Base-by-base conservation (phyloP, 2,113 vertebrate species). In the Equus quagga region DNA sequence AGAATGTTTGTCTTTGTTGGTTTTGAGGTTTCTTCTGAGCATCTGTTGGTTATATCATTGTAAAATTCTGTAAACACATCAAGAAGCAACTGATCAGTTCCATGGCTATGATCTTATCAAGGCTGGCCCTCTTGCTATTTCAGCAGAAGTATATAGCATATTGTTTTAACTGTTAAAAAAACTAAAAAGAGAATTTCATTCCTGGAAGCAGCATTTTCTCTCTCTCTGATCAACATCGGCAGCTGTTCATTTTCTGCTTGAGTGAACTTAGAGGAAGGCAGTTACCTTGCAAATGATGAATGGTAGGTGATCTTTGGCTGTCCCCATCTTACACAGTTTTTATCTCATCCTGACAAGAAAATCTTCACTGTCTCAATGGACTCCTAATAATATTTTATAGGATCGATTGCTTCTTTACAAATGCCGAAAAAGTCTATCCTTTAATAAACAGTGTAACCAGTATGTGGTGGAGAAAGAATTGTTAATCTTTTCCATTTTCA, bases 231-330 rank as follows among this genome's bases (percentile, higher is more conserved):
- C 97, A 95, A 86, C 98, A 97, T 87, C 99, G 99, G 98, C 99
- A 99, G 99, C 99, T 99, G 99, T 99, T 99, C 98, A 99, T 99
- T 99, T 99, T 99, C 99, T 99, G 99, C 99, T 98, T 98, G 98
- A 99, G 97, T 98, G 98, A 99, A 96, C 99, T 98, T 98, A 97
- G 97, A 98, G 98, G 97, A 98, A 98, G 98, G 98, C 97, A 96
- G 98, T 99, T 99, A 99, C 98, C 99, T 99, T 98, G 96, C 90
- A 87, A 97, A 97, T 99, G 98, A 99, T 99, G 98, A 99, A 99
- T 99, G 98, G 98, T 98, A 78, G 96, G 94, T 96, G 98, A 98
- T 96, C 79, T 98, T 92, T 97, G 93, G 95, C 98, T 98, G 92
- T 99, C 98, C 98, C 24, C 97, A 78, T 98, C 97, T 97, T 92